These are phyloP conservation scores for Hydrocynus forskahlii DNA, from an alignment of 2,797 vertebrate genomes.

Conservation along the genomic window DNA sequence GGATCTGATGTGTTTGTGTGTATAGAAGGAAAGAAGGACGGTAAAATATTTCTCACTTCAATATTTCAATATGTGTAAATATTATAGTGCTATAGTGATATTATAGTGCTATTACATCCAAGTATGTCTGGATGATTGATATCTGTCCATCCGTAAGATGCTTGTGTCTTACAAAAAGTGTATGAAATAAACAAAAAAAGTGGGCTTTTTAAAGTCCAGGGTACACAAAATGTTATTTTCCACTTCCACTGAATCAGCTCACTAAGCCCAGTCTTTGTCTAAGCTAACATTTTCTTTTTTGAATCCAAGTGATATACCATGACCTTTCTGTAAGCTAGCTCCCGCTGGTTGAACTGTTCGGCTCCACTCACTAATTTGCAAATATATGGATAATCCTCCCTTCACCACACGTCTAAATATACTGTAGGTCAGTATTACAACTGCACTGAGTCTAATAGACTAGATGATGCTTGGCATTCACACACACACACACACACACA, in stretches of 20 bases:
- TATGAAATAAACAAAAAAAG: too few relatives aligned
- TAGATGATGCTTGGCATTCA: constrained; percentile 19
- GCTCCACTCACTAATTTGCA: constrained; percentile 19
- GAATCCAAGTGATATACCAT: neutral
- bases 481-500: constrained; percentile 22
- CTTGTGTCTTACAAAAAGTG: too few relatives aligned
- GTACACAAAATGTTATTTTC: too few relatives aligned
- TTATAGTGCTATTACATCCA: too few relatives aligned
- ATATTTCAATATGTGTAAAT: too few relatives aligned
- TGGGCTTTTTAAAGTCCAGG: too few relatives aligned
- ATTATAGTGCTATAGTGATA: too few relatives aligned
- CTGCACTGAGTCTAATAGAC: constrained; percentile 1
- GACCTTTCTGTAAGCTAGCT: neutral
- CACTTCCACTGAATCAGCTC: neutral
- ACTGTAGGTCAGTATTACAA: constrained; percentile 15
- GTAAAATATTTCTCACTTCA: too few relatives aligned
- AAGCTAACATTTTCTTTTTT: neutral
- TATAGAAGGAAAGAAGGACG: too few relatives aligned
- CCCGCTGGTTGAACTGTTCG: neutral
- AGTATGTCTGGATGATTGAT: too few relatives aligned
- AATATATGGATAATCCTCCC: constrained; percentile 7
- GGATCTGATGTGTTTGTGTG: too few relatives aligned
- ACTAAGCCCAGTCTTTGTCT: neutral
- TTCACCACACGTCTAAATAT: constrained; percentile 32
- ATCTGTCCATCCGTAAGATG: too few relatives aligned